These are phyloP conservation scores for Aphelinus certus DNA, from an alignment of 1,140 invertebrate species.

Conservation along the genomic window DNA sequence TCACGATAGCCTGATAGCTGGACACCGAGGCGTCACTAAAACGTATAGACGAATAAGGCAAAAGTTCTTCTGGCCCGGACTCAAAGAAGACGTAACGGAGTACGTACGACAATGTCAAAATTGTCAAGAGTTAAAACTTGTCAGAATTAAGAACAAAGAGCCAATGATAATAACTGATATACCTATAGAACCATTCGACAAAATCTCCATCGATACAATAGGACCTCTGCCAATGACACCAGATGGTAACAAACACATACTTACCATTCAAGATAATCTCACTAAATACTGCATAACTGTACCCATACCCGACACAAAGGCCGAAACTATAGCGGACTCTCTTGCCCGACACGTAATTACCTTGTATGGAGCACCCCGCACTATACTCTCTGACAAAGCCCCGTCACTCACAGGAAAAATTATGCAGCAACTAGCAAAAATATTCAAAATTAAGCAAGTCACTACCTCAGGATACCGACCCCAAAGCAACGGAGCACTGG, in stretches of 20 bases:
- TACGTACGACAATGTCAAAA: background rate
- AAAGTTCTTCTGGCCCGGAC: background rate
- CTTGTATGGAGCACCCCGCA: background rate
- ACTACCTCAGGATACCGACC: too few species aligned
- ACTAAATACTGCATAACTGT: background rate
- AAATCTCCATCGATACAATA: background rate
- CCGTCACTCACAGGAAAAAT: background rate
- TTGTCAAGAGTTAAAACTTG: background rate
- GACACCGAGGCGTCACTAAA: background rate
- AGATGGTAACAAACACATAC: background rate
- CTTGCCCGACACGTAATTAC: too few species aligned
- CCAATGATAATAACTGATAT: background rate
- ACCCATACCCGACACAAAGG: too few species aligned
- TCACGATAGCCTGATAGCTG: slow-evolving; percentile 1
- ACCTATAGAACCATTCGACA: background rate
- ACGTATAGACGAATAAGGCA: background rate
- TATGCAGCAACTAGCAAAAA: background rate
- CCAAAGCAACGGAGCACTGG: too few species aligned
- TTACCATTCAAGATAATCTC: background rate
- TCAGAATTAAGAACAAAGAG: background rate
- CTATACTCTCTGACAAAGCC: too few species aligned
- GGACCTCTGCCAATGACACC: background rate
- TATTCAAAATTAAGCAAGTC: slow-evolving; percentile 18
- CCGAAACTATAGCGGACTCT: too few species aligned
- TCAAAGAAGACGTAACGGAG: background rate